These are phyloP conservation scores for Cephus pygmeus DNA, from an alignment of 2,888 invertebrate species.

Conservation along the genomic window DNA sequence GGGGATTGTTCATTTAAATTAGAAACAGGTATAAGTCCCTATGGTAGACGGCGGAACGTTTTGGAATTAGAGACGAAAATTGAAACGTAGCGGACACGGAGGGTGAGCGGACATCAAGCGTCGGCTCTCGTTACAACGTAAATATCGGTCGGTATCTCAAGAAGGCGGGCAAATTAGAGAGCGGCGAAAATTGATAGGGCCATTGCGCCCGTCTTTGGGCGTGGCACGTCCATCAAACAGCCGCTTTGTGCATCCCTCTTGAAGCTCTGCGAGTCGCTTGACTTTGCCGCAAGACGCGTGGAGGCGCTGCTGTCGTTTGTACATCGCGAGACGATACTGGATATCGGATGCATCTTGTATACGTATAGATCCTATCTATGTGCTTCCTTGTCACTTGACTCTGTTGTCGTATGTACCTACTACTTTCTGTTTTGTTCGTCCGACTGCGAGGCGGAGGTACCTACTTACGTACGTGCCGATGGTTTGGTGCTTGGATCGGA, in stretches of 20 bases:
- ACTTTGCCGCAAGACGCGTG: neutral
- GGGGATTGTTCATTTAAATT: neutral
- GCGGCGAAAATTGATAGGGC: slow-evolving; percentile 49
- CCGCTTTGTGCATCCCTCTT: slow-evolving; percentile 13
- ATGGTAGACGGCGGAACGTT: neutral
- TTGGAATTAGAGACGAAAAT: neutral
- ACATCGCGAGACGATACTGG: neutral
- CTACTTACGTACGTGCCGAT: neutral
- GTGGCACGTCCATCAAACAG: slow-evolving; percentile 41
- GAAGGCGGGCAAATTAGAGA: slow-evolving; percentile 44
- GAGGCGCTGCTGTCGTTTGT: neutral
- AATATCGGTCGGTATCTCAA: slow-evolving; percentile 33
- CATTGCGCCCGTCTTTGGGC: slow-evolving; percentile 35
- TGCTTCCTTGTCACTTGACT: neutral
- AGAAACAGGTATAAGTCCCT: neutral
- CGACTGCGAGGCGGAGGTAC: neutral
- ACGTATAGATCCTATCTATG: neutral
- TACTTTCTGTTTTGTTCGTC: neutral
- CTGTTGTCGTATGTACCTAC: neutral
- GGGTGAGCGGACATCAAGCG: neutral
- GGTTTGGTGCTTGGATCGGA: neutral
- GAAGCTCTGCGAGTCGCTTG: neutral
- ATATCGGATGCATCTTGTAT: neutral
- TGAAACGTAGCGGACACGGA: neutral
- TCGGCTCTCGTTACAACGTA: slow-evolving; percentile 34